Percentiles rank a stretch among this genome's conserved stretches.
phyloP scores from a whole-genome alignment of 2,797 vertebrate genomes.

The Coluber constrictor region DNA sequence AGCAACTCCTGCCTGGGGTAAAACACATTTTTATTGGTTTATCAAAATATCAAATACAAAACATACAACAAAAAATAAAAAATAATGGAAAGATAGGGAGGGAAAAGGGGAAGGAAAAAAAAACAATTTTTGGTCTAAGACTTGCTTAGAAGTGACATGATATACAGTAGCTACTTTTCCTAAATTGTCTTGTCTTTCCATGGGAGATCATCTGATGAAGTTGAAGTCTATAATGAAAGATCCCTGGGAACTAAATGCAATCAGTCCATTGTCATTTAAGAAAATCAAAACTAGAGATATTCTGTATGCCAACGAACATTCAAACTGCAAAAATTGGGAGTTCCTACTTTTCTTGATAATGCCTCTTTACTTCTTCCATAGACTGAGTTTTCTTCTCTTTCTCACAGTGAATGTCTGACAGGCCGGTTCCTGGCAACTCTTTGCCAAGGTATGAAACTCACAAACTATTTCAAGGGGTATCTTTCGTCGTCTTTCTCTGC shows the following conservation, averaged over 20 bases:
- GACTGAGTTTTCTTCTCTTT: background rate
- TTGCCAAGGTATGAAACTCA: conserved; percentile 81
- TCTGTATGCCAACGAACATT: background rate
- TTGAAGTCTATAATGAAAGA: background rate
- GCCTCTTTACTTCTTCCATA: background rate
- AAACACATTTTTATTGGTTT: no score
- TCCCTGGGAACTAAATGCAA: background rate
- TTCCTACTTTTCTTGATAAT: background rate
- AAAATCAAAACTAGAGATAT: background rate
- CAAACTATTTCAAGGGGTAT: background rate
- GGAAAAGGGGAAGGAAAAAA: no score
- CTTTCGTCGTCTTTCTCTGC: background rate
- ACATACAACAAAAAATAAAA: no score
- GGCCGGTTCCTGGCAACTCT: conserved; percentile 79
- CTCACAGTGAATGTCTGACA: conserved; percentile 82
- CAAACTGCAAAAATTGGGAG: background rate
- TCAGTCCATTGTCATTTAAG: background rate
- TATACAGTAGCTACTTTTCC: background rate
- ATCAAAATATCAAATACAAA: no score
- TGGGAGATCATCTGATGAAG: background rate
- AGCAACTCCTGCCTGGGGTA: background rate
- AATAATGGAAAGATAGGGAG: no score
- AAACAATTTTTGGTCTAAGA: background rate
- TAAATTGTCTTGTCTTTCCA: background rate
- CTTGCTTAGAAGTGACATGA: background rate